A percentile compares a stretch with the other conserved stretches of the same genome.
phyloP scores from a whole-genome alignment of 2,888 invertebrate genomes.

The Cylindroiulus punctatus region DNA sequence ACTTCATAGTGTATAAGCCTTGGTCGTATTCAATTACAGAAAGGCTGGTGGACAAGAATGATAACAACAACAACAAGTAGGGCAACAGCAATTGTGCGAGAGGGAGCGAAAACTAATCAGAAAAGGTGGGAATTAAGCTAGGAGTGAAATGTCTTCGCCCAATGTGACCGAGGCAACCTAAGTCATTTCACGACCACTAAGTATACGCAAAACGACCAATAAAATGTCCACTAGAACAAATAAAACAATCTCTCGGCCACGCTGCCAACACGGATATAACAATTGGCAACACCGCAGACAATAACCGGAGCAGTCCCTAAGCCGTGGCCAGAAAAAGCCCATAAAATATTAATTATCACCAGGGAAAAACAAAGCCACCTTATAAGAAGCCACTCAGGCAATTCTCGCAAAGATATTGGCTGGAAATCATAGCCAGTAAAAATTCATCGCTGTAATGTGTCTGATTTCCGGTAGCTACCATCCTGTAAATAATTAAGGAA shows the following conservation, averaged over 20 bases:
- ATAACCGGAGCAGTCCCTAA: not conserved
- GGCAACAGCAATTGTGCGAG: not conserved
- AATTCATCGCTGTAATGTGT: too few relatives aligned
- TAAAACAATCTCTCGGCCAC: constrained; percentile 3
- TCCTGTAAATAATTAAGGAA: not conserved
- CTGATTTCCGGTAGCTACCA: not conserved
- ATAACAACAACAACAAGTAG: not conserved
- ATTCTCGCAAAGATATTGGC: too few relatives aligned
- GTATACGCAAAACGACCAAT: constrained; percentile 27
- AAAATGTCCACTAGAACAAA: constrained; percentile 27
- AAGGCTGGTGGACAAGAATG: not conserved
- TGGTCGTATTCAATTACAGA: not conserved
- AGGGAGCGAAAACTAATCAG: not conserved
- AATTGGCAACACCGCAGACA: not conserved
- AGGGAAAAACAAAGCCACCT: not conserved
- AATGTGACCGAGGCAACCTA: constrained; percentile 13
- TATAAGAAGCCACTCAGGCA: too few relatives aligned
- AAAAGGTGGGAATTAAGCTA: constrained; percentile 4
- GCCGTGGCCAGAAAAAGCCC: not conserved
- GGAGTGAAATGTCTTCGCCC: constrained; percentile 17
- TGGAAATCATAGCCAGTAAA: too few relatives aligned
- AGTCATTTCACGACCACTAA: constrained; percentile 26
- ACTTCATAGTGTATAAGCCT: not conserved
- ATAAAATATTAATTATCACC: constrained; percentile 13
- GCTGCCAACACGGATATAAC: not conserved